A percentile compares a stretch with the other conserved stretches of the same genome.
phyloP scores from a whole-genome alignment of 2,888 invertebrate genomes.

The Uropetala carovei region DNA sequence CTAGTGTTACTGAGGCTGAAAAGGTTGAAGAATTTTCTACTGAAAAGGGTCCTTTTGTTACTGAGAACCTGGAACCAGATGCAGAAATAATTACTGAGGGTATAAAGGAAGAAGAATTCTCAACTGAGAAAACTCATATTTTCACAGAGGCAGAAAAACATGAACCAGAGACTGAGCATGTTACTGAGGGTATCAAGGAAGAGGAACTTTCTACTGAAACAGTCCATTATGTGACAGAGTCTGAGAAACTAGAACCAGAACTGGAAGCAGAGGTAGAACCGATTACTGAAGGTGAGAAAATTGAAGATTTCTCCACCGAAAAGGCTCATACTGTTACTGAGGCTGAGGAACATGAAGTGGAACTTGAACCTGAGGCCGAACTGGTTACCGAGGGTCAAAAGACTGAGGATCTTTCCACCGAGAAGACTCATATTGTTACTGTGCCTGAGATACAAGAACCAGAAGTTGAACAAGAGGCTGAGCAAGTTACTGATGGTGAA shows the following conservation, averaged over 20 bases:
- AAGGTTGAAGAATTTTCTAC: neutral
- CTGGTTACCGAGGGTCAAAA: neutral
- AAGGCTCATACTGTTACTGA: constrained; percentile 66
- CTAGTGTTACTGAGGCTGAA: constrained; percentile 10
- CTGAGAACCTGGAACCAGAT: neutral
- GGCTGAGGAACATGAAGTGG: constrained; percentile 59
- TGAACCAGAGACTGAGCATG: constrained; percentile 66
- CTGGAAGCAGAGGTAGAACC: constrained; percentile 66
- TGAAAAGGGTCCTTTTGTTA: neutral
- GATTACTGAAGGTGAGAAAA: constrained; percentile 67
- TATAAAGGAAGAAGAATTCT: constrained; percentile 67
- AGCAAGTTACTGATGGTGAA: neutral
- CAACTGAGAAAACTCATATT: constrained; percentile 53
- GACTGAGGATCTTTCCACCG: constrained; percentile 6
- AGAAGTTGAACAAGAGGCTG: neutral
- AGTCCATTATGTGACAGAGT: constrained; percentile 50
- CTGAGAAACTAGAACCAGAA: constrained; percentile 67
- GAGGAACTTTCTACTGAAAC: constrained; percentile 31
- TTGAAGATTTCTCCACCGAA: constrained; percentile 68
- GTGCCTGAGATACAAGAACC: constrained; percentile 10
- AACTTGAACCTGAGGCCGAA: neutral
- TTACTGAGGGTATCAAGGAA: constrained; percentile 58
- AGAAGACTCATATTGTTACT: neutral
- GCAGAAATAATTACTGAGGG: constrained; percentile 66
- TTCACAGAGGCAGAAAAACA: constrained; percentile 64